Evolutionary conservation across 2,888 invertebrate genomes (phyloP).

Genomic region (Epinotia brunnichana): DNA sequence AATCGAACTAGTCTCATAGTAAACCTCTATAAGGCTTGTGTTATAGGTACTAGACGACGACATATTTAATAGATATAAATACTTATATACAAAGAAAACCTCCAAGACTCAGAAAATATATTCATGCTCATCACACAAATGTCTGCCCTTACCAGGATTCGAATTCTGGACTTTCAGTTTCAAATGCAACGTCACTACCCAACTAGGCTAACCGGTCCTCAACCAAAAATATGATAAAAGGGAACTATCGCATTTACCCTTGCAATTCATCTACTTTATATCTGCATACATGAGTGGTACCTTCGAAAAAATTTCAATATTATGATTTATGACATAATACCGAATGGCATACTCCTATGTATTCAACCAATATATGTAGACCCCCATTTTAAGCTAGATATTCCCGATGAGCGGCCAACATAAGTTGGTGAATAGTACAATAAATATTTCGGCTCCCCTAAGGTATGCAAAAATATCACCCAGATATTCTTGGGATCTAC

Average conservation of each 20-base stretch:
- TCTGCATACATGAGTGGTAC: conserved; percentile 55
- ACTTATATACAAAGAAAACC: no score
- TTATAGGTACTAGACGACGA: no score
- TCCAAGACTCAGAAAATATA: no score
- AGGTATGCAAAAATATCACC: conserved; percentile 80
- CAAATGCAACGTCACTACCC: no score
- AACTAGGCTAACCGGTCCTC: no score
- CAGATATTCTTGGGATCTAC: conserved; percentile 70
- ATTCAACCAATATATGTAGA: conserved; percentile 48
- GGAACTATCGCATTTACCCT: conserved; percentile 14
- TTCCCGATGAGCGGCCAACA: conserved; percentile 47
- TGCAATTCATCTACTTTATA: conserved; percentile 52
- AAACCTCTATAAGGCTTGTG: no score
- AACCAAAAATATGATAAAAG: not conserved
- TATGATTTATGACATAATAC: conserved; percentile 78
- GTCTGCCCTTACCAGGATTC: no score
- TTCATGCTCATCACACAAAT: no score
- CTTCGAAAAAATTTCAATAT: conserved; percentile 74
- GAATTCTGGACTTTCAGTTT: no score
- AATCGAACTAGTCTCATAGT: no score
- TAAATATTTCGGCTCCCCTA: conserved; percentile 71
- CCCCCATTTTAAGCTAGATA: conserved; percentile 26
- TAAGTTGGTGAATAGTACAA: conserved; percentile 59
- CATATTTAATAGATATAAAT: no score
- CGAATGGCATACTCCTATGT: conserved; percentile 58